Conservation (phyloP, 2,113 vertebrate species). For the Periophthalmodon schlosseri region DNA sequence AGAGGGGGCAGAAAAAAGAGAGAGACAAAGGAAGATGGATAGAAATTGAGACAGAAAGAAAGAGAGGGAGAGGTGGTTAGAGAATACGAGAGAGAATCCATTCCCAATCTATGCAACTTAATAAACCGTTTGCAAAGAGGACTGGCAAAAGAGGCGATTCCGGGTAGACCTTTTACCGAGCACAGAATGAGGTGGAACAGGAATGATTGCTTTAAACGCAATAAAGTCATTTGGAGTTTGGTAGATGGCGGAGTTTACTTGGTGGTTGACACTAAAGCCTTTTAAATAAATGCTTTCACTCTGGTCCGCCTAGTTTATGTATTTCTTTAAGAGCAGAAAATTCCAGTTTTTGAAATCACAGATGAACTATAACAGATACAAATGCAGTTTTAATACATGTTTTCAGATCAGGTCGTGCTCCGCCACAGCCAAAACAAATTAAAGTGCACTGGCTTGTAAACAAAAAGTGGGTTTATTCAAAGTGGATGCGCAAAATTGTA, state of each 20-base stretch:
- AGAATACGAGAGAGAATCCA: conserved; percentile 1
- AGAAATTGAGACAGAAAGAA: background rate
- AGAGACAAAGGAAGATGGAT: background rate
- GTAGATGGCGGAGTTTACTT: conserved; percentile 15
- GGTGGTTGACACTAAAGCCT: conserved; percentile 11
- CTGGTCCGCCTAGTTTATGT: background rate
- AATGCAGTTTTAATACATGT: conserved; percentile 5
- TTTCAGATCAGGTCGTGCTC: background rate
- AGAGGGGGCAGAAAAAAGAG: background rate
- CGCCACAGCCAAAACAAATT: background rate
- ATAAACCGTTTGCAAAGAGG: conserved; percentile 52
- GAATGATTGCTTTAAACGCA: conserved; percentile 18
- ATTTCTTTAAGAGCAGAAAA: conserved; percentile 9
- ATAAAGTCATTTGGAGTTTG: conserved; percentile 28
- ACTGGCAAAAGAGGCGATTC: conserved; percentile 23
- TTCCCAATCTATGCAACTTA: conserved; percentile 36
- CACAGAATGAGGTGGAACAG: conserved; percentile 10
- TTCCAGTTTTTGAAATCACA: conserved; percentile 1
- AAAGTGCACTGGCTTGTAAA: background rate
- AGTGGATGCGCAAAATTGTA: background rate
- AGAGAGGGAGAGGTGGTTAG: background rate
- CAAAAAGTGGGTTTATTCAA: background rate
- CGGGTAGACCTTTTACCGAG: conserved; percentile 34
- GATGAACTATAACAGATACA: background rate
- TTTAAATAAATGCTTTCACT: conserved; percentile 1